A percentile compares a stretch with the other conserved stretches of the same genome.
Conservation (phyloP, 2,797 vertebrate species). For the Leptoclinus maculatus region DNA sequence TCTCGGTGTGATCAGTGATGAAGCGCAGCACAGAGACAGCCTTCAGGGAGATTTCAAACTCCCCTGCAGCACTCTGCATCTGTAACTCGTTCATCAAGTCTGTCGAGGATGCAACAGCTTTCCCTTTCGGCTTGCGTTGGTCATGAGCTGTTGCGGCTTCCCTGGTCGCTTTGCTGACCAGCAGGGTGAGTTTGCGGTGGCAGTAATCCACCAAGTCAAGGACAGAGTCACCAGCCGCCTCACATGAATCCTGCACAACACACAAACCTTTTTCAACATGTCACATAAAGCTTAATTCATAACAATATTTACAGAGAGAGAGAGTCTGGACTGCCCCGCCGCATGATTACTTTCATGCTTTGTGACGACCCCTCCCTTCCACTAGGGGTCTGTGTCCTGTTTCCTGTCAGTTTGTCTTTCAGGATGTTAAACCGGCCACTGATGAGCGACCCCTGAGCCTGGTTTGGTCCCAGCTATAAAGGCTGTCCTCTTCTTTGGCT, state of each 20-base stretch:
- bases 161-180: conserved; percentile 78
- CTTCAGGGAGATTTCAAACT: conserved; percentile 95
- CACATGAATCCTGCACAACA: conserved; percentile 89
- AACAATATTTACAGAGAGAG: not conserved
- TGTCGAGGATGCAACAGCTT: not conserved
- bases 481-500: no score
- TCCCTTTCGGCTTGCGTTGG: conserved; percentile 30
- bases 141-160: conserved; percentile 17
- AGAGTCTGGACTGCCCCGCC: no score
- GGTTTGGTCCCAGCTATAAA: no score
- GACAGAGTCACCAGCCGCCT: conserved; percentile 89
- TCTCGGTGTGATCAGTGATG: conserved; percentile 91
- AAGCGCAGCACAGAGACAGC: conserved; percentile 92
- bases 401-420: no score
- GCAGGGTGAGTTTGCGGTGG: conserved; percentile 91
- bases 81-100: conserved; percentile 86
- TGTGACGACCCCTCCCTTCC: no score
- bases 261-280: not conserved
- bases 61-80: conserved; percentile 85
- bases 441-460: no score
- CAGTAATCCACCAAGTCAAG: conserved; percentile 97
- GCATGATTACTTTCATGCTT: not conserved
- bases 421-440: no score
- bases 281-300: not conserved
- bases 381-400: no score